phyloP scores from a whole-genome alignment of 2,797 vertebrate genomes.

The Gadopsis marmoratus region DNA sequence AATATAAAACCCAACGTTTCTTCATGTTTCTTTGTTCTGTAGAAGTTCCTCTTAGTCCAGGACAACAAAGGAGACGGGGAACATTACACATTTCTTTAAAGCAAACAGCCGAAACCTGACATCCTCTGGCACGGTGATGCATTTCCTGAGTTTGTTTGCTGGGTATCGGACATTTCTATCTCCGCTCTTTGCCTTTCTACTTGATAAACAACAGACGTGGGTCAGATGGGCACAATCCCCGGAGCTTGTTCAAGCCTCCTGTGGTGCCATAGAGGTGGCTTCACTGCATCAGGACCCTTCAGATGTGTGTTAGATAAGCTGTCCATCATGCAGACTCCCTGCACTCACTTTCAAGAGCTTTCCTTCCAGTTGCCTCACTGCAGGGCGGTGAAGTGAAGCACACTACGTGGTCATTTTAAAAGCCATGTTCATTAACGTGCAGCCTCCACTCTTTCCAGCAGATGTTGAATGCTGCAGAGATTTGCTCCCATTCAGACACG shows the following conservation, averaged over 20 bases:
- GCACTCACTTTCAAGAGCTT: neutral
- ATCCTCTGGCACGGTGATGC: neutral
- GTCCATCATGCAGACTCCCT: neutral
- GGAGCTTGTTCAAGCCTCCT: neutral
- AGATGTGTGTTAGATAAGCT: neutral
- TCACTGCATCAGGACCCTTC: neutral
- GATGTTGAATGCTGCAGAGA: too few relatives aligned
- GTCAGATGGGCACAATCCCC: neutral
- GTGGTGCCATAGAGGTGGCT: neutral
- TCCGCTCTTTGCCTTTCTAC: neutral
- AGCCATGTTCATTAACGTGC: too few relatives aligned
- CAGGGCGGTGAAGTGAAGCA: too few relatives aligned
- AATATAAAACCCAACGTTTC: neutral
- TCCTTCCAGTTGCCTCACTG: too few relatives aligned
- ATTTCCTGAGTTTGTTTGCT: neutral
- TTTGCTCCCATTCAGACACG: too few relatives aligned
- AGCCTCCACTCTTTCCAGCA: too few relatives aligned
- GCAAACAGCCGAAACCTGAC: neutral
- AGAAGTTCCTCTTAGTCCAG: neutral
- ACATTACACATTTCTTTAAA: neutral
- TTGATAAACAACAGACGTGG: neutral
- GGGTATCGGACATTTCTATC: neutral
- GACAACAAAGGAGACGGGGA: neutral
- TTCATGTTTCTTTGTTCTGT: neutral
- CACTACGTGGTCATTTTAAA: too few relatives aligned